phyloP scores from a whole-genome alignment of 2,113 vertebrate species.

The Gallinago undulata region DNA sequence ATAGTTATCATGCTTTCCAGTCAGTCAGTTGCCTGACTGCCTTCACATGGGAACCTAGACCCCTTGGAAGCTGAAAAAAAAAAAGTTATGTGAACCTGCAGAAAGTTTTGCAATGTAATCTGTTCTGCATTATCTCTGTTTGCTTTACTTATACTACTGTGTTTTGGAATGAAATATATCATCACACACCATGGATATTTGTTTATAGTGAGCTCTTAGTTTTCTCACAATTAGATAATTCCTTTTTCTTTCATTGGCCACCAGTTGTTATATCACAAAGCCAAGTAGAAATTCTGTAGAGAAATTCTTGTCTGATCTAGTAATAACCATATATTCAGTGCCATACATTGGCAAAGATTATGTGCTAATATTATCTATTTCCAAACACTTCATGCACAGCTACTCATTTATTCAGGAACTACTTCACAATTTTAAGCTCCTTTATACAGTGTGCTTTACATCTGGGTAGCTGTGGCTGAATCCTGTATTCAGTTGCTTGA shows the following conservation, averaged over 20 bases:
- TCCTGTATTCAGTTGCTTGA: background rate
- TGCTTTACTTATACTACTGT: background rate
- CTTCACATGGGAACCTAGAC: background rate
- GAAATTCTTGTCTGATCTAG: background rate
- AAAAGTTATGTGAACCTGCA: background rate
- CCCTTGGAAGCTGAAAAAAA: background rate
- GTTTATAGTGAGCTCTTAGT: background rate
- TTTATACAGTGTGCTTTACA: slow-evolving; percentile 8
- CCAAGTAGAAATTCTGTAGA: background rate
- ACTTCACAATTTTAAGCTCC: slow-evolving; percentile 41
- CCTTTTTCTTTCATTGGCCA: background rate
- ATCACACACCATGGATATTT: background rate
- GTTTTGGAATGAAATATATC: background rate
- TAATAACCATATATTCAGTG: background rate
- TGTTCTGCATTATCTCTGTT: background rate
- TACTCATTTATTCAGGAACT: slow-evolving; percentile 33
- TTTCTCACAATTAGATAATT: background rate
- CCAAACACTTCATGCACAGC: slow-evolving; percentile 11
- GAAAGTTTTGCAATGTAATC: background rate
- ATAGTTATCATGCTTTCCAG: background rate
- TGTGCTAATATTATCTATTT: slow-evolving; percentile 11
- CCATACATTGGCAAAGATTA: background rate
- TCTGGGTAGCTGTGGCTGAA: slow-evolving; percentile 11
- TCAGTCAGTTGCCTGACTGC: background rate
- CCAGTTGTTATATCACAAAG: background rate